Evolutionary conservation across 1,140 invertebrate genomes (phyloP).

Genomic region (Polyergus mexicanus): DNA sequence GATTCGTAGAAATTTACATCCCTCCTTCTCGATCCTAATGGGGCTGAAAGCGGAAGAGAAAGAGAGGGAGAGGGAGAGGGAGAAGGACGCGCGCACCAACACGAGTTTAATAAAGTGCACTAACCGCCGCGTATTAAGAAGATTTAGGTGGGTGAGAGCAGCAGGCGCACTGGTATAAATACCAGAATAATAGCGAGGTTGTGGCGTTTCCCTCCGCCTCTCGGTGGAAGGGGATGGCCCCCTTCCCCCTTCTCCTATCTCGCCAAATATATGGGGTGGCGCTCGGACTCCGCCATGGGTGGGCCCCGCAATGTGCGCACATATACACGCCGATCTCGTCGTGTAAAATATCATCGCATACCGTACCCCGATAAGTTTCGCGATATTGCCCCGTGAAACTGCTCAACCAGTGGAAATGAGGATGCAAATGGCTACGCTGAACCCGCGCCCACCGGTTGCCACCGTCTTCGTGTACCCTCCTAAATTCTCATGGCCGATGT

Average conservation of each 20-base stretch:
- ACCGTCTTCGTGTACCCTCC: neutral
- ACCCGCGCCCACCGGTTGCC: neutral
- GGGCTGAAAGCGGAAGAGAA: neutral
- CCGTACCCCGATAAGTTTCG: slow-evolving; percentile 83
- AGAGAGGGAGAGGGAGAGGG: neutral
- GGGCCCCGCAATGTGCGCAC: slow-evolving; percentile 73
- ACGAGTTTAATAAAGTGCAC: slow-evolving; percentile 79
- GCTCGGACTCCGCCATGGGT: slow-evolving; percentile 80
- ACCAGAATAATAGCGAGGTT: slow-evolving; percentile 83
- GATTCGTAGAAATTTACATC: slow-evolving; percentile 54
- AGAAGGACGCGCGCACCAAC: slow-evolving; percentile 61
- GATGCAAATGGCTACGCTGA: slow-evolving; percentile 75
- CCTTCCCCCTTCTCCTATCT: slow-evolving; percentile 49
- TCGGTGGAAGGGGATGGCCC: neutral
- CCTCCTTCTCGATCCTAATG: neutral
- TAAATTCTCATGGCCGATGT: slow-evolving; percentile 15
- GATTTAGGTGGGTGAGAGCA: slow-evolving; percentile 81
- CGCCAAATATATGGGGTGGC: slow-evolving; percentile 82
- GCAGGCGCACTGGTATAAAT: slow-evolving; percentile 79
- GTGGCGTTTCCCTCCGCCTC: slow-evolving; percentile 74
- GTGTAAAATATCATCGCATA: slow-evolving; percentile 84
- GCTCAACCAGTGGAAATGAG: slow-evolving; percentile 79
- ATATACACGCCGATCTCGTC: slow-evolving; percentile 56
- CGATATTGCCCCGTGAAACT: slow-evolving; percentile 79
- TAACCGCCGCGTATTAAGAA: slow-evolving; percentile 83